Evolutionary conservation across 1,140 invertebrate genomes (phyloP).

Genomic region (Pseudomyrmex sp.): DNA sequence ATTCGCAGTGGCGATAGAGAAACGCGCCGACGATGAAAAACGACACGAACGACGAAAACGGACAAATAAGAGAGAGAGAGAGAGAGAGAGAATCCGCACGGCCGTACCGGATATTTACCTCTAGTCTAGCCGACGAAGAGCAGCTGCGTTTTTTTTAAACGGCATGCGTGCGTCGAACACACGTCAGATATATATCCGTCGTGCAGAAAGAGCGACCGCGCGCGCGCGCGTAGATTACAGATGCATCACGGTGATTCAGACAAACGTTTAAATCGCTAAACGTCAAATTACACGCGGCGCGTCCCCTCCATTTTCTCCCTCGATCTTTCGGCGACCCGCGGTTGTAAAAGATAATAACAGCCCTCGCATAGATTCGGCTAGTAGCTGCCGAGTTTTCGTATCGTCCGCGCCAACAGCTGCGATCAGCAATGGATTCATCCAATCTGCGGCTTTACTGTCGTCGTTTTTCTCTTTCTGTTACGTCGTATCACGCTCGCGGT

Average conservation of each 20-base stretch:
- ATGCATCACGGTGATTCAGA: slow-evolving; percentile 81
- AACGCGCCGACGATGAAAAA: slow-evolving; percentile 36
- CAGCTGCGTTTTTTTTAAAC: slow-evolving; percentile 74
- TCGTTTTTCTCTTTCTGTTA: slow-evolving; percentile 15
- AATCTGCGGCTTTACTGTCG: slow-evolving; percentile 3
- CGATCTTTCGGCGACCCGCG: slow-evolving; percentile 44
- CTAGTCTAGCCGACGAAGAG: slow-evolving; percentile 47
- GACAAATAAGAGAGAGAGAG: not conserved
- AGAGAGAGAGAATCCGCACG: slow-evolving; percentile 5
- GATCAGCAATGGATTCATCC: slow-evolving; percentile 39
- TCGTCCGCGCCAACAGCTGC: slow-evolving; percentile 59
- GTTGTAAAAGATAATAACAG: slow-evolving; percentile 82
- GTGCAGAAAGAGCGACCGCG: not conserved
- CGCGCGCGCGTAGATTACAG: slow-evolving; percentile 77
- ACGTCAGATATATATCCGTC: no score
- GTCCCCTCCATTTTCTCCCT: not conserved
- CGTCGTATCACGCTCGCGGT: not conserved
- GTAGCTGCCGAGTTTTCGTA: slow-evolving; percentile 64
- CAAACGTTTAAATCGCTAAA: slow-evolving; percentile 84
- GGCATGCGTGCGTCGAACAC: slow-evolving; percentile 66
- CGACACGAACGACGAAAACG: slow-evolving; percentile 15
- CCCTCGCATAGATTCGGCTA: slow-evolving; percentile 73
- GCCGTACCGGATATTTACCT: slow-evolving; percentile 22
- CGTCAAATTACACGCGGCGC: slow-evolving; percentile 81
- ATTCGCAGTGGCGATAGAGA: slow-evolving; percentile 47